Base-by-base conservation (phyloP, 1,140 invertebrate genomes). In the Lasioglossum baleicum region DNA sequence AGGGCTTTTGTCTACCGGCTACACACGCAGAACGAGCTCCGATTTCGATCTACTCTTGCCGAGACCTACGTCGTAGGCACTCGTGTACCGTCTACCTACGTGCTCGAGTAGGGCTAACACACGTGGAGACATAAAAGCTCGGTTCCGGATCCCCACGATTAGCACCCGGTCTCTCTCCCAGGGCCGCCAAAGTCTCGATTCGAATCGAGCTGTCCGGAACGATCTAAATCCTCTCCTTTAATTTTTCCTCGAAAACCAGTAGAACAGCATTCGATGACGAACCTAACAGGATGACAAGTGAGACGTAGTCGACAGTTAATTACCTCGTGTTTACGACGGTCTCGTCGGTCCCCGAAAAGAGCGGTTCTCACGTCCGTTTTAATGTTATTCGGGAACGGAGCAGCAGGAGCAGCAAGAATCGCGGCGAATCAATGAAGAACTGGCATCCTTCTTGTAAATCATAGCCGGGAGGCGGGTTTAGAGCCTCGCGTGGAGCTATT, bases 21-120 rank as follows among this genome's bases (percentile, higher is more conserved):
- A 8, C 80, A 8, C 80, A 13, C 13, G 60, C 78, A 72, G 73
- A 85, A 81, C 80, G 81, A 88, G 86, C 87, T 88, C 87, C 86
- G 84, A 88, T 88, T 87, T 88, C 87, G 84, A 88, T 87, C 87
- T 87, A 48, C 60, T 13, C 10, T 48, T 8, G 44, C 8, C 1
- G 44, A 64, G 80, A 85, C 75, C 75, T 83, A 80, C 74, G 75
- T 84, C 75, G 66, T 81, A 69, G 68, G 63, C 65, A n/a, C 60
- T 69, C 71, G 78, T 69, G 51, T 72, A 80, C 78, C 70, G 61
- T 63, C 67, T 72, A 66, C 70, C 80, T 88, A 83, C 80, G 80
- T 86, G 79, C 75, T 76, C 81, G 53, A 88, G 77, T 80, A 35
- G 83, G 72, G 69, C 67, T 72, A 75, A 75, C 15, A 66, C 84